Base-by-base conservation (phyloP, 2,888 invertebrate genomes). In the Himalopsyche tibetana region DNA sequence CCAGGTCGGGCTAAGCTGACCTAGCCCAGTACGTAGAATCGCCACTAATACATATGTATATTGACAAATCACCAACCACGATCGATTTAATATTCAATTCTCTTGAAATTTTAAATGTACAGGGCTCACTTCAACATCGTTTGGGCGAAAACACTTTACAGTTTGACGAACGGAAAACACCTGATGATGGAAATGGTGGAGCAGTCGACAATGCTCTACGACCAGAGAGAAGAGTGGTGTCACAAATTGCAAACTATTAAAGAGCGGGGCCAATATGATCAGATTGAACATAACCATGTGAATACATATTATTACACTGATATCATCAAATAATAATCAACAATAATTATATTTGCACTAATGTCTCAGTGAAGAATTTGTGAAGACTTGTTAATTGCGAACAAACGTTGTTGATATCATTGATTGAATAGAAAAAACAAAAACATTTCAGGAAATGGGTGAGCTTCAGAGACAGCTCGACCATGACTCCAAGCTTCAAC, bases 141-240 rank as follows among this genome's bases (percentile, higher is more conserved):
- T 88, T 97, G 97, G 95, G 95, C 96, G 90, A 95, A 95, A 89
- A 94, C 97, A 90, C 94, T 96, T 63, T 94, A 94, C 81, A 95
- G 96, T 85, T 93, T 98, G 82, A 95, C 95, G 90, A 94, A 95
- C 63, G 96, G 97, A 2, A 97, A 98, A 90, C 95, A 95, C 87
- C 95, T 96, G 90, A 97, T 98, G 90, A 94, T 96, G 89, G 97
- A 97, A 90, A 92, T 98, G 86, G 96, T 98, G 87, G 98, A 98
- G 89, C 96, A 97, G 89, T 97, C 98, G 0, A 98, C 97, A 38
- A 93, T 96, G 69, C 97, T 98, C 0, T 98, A 97, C 90, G 98
- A 98, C 91, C 97, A 97, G 91, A 94, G 98, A 87, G 98, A 96
- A 90, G 96, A 96, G 90, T 94, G 96, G 92, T 95, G 96, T 90